phyloP scores from a whole-genome alignment of 2,797 vertebrate genomes.

The Cuculus canorus region DNA sequence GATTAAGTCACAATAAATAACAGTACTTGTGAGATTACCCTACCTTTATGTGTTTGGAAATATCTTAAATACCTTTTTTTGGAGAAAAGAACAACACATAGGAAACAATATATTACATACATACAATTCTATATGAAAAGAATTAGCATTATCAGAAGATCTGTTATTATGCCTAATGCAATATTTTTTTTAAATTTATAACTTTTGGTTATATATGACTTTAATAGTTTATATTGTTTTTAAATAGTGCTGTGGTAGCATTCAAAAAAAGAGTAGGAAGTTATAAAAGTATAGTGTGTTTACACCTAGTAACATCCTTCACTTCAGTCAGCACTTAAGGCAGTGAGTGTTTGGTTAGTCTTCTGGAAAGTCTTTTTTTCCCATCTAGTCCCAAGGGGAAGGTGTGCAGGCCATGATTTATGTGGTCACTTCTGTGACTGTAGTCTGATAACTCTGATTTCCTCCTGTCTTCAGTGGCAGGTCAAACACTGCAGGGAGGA shows the following conservation, averaged over 20 bases:
- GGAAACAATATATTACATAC: neutral
- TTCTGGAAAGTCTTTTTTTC: neutral
- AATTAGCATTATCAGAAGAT: neutral
- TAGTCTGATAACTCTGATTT: neutral
- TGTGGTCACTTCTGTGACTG: neutral
- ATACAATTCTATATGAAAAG: neutral
- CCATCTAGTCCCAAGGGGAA: neutral
- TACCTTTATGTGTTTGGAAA: neutral
- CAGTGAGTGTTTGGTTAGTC: neutral
- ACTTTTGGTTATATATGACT: neutral
- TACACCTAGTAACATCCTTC: neutral
- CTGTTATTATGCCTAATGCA: neutral
- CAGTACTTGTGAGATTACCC: neutral
- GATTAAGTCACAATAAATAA: neutral
- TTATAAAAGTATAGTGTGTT: neutral
- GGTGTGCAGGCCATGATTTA: neutral
- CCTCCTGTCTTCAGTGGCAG: neutral
- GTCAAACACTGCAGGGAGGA: neutral
- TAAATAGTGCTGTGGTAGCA: neutral
- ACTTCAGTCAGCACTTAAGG: neutral
- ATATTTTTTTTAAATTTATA: neutral
- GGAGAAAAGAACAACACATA: neutral
- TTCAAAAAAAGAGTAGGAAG: neutral
- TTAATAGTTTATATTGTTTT: neutral
- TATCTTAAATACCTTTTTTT: neutral